These are phyloP conservation scores for Simalia tracyae DNA, from an alignment of 2,797 vertebrate genomes.

Conservation along the genomic window DNA sequence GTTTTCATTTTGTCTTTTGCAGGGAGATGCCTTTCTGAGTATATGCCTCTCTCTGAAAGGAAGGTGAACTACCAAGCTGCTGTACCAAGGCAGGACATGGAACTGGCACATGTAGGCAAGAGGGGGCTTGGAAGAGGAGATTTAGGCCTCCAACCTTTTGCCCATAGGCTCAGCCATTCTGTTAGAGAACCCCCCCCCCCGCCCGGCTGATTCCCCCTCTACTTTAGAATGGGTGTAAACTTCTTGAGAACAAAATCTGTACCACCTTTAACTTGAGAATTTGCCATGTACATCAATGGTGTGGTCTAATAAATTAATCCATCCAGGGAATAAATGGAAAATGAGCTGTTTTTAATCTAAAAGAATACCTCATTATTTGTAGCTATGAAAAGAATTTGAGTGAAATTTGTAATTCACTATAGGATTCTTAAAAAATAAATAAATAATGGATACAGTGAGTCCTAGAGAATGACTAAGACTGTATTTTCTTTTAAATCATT, in stretches of 20 bases:
- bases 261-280: not conserved
- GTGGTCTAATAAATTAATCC: not conserved
- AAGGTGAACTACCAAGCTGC: not conserved
- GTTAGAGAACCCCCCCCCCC: not conserved
- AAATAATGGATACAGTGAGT: not conserved
- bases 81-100: not conserved
- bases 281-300: not conserved
- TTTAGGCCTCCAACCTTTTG: not conserved
- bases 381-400: not conserved
- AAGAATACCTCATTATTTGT: not conserved
- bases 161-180: not conserved
- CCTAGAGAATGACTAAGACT: too few relatives aligned
- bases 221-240: not conserved
- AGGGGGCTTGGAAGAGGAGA: not conserved
- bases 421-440: not conserved
- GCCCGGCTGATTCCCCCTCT: not conserved
- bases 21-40: not conserved
- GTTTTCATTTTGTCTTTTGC: not conserved
- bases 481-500: not conserved
- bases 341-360: not conserved
- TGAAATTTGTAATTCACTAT: not conserved
- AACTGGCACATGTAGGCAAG: not conserved
- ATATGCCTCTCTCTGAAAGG: not conserved
- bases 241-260: not conserved
- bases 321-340: not conserved